Base-by-base conservation (phyloP, 2,888 invertebrate species). In the Blastobasis lacticolella region DNA sequence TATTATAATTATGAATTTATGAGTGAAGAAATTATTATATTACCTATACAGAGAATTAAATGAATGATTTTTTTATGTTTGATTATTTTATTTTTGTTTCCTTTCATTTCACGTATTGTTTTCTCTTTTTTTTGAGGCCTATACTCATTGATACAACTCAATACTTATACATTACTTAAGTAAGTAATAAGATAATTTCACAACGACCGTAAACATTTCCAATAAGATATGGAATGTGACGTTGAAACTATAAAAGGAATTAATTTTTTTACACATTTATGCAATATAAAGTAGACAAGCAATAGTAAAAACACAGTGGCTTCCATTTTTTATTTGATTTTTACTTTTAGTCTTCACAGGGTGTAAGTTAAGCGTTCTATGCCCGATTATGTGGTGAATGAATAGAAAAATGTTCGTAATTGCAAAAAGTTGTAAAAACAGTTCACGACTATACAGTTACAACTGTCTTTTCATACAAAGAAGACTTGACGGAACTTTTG, bases 11-110 rank as follows among this genome's bases (percentile, higher is more conserved):
- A 79, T 80, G 71, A 66, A 7, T 43, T 71, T 76, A 77, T 73
- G 62, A 73, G 71, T 77, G 75, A 74, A 77, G 65, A 78, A 71
- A 77, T 74, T 73, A 73, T 76, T 80, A 76, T 76, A 73, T 75
- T 83, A 82, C 77, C 78, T 81, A 23, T 80, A 80, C 78, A 82
- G 78, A 81, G 81, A 81, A 85, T 83, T 84, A 88, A 87, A 81
- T 61, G 73, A 78, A 79, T 81, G 79, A 79, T 81, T 85, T 80
- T 84, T 78, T 76, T 68, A 61, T 70, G 72, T 70, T 70, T 64
- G 59, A 63, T 69, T 65, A 67, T 67, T 69, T 68, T 58, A 64
- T 70, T 66, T 75, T 69, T 68, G 52, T 55, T 62, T 69, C 67
- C 49, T 53, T 62, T 66, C 53, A 56, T 62, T 70, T 55, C 55